A percentile compares a stretch with the other conserved stretches of the same genome.
Evolutionary conservation across 2,888 invertebrate genomes (phyloP).

Genomic region (Palloptera scutellata): DNA sequence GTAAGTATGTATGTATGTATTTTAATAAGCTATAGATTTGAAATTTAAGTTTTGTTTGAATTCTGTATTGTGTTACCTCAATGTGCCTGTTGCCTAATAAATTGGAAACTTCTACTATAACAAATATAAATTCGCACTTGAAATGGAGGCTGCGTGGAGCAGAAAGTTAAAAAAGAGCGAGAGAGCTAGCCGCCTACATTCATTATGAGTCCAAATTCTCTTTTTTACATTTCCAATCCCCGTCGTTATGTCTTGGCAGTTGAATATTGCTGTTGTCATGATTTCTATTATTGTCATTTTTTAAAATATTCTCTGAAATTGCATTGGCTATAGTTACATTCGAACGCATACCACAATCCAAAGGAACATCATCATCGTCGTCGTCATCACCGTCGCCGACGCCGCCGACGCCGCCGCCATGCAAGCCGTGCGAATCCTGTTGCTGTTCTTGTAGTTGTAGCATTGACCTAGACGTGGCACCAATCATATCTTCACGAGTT

Average conservation of each 20-base stretch:
- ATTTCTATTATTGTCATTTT: conserved; percentile 8
- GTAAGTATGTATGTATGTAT: too few relatives aligned
- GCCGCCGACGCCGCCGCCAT: conserved; percentile 24
- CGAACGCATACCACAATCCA: conserved; percentile 53
- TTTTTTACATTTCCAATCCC: conserved; percentile 43
- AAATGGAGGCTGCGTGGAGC: too few relatives aligned
- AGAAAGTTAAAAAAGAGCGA: too few relatives aligned
- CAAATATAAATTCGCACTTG: too few relatives aligned
- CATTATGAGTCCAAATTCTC: conserved; percentile 25
- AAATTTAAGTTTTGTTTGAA: too few relatives aligned
- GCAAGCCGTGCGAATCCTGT: conserved; percentile 35
- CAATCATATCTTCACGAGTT: conserved; percentile 30
- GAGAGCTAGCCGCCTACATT: too few relatives aligned
- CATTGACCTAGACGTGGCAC: conserved; percentile 8
- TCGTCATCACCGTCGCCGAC: conserved; percentile 28
- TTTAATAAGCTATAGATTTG: too few relatives aligned
- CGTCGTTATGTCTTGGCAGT: conserved; percentile 26
- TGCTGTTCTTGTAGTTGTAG: conserved; percentile 35
- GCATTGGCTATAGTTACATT: conserved; percentile 18
- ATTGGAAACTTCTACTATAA: too few relatives aligned
- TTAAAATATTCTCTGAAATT: conserved; percentile 9
- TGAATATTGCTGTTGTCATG: conserved; percentile 7
- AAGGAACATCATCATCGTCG: conserved; percentile 46
- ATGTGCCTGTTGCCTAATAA: too few relatives aligned
- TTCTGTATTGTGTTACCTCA: too few relatives aligned